Percentiles rank a stretch among this genome's conserved stretches.
These are phyloP conservation scores for Drosophila pruinosa DNA, from an alignment of 1,140 invertebrate genomes.

Conservation along the genomic window DNA sequence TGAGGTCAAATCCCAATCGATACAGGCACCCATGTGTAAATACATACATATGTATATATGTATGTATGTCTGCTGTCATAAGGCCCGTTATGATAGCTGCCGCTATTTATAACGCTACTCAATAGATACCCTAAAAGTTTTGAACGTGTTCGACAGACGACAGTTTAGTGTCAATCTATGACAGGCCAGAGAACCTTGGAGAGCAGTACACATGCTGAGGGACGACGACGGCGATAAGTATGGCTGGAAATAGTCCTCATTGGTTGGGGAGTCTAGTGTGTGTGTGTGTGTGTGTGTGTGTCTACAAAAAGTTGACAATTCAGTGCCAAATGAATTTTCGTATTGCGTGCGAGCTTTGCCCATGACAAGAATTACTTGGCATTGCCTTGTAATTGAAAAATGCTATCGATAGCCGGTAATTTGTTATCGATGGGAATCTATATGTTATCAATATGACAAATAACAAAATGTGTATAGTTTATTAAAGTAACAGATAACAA, in stretches of 20 bases:
- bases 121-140: constrained; percentile 39
- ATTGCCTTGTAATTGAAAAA: background rate
- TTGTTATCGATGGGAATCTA: background rate
- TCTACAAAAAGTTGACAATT: background rate
- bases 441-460: no score
- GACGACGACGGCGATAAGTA: constrained; percentile 12
- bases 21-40: background rate
- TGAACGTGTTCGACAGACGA: constrained; percentile 1
- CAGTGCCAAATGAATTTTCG: background rate
- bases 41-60: no score
- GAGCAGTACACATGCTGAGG: constrained; percentile 1
- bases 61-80: no score
- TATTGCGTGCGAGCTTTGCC: background rate
- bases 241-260: background rate
- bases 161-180: constrained; percentile 29
- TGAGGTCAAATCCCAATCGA: constrained; percentile 9
- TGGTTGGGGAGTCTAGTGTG: background rate
- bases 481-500: no score
- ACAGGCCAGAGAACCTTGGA: constrained; percentile 26
- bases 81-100: constrained; percentile 18
- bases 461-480: no score
- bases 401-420: background rate
- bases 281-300: no score
- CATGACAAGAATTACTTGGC: background rate
- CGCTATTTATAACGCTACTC: constrained; percentile 20